Evolutionary conservation across 2,888 invertebrate species (phyloP).

Genomic region (Diaprepes abbreviatus): DNA sequence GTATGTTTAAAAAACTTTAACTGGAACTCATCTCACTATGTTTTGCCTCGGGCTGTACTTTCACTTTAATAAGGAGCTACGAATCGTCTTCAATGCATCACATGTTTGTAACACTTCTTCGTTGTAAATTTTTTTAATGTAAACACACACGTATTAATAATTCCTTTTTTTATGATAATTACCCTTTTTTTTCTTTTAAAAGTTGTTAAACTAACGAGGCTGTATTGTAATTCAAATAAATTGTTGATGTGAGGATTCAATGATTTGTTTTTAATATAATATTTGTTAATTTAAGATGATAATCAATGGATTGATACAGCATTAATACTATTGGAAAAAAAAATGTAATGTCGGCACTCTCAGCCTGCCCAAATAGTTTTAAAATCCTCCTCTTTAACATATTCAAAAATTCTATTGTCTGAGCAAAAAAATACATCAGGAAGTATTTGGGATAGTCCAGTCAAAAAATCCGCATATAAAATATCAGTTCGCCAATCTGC

Average conservation of each 20-base stretch:
- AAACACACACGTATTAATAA: too few species aligned
- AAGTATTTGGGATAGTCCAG: constrained; percentile 22
- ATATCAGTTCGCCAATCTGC: constrained; percentile 23
- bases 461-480: constrained; percentile 31
- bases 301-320: not conserved
- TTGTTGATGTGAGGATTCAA: too few species aligned
- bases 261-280: not conserved
- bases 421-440: constrained; percentile 22
- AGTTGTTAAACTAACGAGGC: too few species aligned
- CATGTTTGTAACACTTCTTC: constrained; percentile 13
- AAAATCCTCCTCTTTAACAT: constrained; percentile 17
- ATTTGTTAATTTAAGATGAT: not conserved
- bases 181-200: too few species aligned
- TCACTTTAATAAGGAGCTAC: constrained; percentile 46
- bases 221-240: too few species aligned
- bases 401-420: constrained; percentile 29
- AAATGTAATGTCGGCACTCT: constrained; percentile 5
- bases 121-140: too few species aligned
- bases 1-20: constrained; percentile 36
- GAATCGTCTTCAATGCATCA: constrained; percentile 24
- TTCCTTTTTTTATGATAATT: too few species aligned
- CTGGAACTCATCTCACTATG: constrained; percentile 42
- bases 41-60: constrained; percentile 45
- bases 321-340: not conserved
- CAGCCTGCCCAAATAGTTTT: constrained; percentile 27